Evolutionary conservation across 2,797 vertebrate species (phyloP), one percentile per base, ranked within the genome.

Genomic region (Cryptoprocta ferox): DNA sequence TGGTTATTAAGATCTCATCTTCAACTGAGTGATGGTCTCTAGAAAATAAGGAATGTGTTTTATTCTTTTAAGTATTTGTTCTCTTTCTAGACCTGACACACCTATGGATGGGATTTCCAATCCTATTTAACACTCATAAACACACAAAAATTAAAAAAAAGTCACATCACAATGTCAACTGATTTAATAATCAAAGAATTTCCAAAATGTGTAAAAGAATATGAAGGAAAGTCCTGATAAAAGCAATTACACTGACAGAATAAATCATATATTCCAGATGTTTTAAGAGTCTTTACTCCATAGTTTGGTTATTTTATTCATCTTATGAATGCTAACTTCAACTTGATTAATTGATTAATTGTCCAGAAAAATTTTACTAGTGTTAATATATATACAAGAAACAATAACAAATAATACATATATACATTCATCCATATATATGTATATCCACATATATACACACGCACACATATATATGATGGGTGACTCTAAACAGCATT

Each of bases 1-100:
- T 97, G 94, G 94, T 98, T 98, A 98, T 98, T 98, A 98, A 98
- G 96, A 97, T 42, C 88, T 98, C 59, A 85, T 96, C 66, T 96
- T 45, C 6, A 89, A 95, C 75, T 97, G 90, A 95, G 66, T 92
- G 93, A 98, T 76, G 96, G 71, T 91, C 91, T 97, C 89, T 92
- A 83, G 59, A 96, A 98, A 91, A 53, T 89, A 95, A 98, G 6
- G 37, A 89, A 97, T 6, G 4, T 93, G 89, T 10, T 63, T 35
- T 24, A 56, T 85, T 45, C 42, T 86, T 42, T 94, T 79, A 35
- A 61, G 6, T 24, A 70, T 85, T 48, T 91, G 2, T 84, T 80
- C 18, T 88, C 71, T 90, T 94, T 90, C 65, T 75, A 70, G 63
- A 75, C 4, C n/a, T 68, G 45, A 91, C 39, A 9, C 3, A 81